A percentile compares a stretch with the other conserved stretches of the same genome.
Conservation (phyloP, 2,888 invertebrate species). For the Thereva unica region DNA sequence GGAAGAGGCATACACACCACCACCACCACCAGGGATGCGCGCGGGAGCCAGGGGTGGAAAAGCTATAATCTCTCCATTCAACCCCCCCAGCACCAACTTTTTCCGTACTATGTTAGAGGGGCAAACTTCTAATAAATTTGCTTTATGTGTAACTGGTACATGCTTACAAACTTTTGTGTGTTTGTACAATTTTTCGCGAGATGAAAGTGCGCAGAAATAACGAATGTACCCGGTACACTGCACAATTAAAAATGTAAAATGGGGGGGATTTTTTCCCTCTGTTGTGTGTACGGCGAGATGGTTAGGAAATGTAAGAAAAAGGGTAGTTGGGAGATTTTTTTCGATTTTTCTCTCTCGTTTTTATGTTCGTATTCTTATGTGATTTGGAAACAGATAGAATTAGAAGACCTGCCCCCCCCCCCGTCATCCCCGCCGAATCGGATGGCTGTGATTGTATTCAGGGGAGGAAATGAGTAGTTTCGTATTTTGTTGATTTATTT, state of each 20-base stretch:
- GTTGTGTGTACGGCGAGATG: conserved; percentile 6
- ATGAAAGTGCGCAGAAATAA: conserved; percentile 46
- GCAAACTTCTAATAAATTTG: conserved; percentile 42
- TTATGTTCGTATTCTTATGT: neutral
- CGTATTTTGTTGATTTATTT: no score
- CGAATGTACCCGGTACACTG: conserved; percentile 43
- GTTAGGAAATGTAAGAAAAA: conserved; percentile 23
- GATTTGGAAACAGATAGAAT: no score
- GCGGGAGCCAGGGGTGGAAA: neutral
- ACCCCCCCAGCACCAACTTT: conserved; percentile 4
- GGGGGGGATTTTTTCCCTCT: conserved; percentile 27
- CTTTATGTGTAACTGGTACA: conserved; percentile 40
- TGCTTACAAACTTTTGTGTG: conserved; percentile 37
- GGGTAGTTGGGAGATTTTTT: conserved; percentile 34
- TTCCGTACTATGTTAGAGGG: conserved; percentile 33
- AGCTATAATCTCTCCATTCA: conserved; percentile 28
- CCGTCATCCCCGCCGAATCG: no score
- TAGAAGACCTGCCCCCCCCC: no score
- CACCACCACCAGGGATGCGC: neutral
- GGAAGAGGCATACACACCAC: neutral
- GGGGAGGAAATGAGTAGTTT: no score
- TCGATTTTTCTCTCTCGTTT: conserved; percentile 4
- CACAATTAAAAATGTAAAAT: conserved; percentile 46
- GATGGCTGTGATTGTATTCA: no score
- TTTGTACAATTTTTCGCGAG: conserved; percentile 43